Evolutionary conservation across 2,888 invertebrate species (phyloP).

Genomic region (Carterocephalus palaemon): DNA sequence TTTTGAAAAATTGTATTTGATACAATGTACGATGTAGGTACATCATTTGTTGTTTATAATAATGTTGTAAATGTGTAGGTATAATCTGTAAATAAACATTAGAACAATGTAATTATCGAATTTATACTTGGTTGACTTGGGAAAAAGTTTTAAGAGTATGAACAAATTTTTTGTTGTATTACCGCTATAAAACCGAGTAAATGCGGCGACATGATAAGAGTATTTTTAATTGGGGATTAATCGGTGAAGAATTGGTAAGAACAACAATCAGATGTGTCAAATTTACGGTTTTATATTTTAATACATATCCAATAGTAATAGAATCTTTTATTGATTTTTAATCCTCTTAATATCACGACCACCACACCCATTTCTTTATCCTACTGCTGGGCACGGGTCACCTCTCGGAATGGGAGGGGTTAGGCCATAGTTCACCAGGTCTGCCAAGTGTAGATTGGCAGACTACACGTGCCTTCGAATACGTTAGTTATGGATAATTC

Average conservation of each 20-base stretch:
- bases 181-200: constrained; percentile 5
- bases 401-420: too few species aligned
- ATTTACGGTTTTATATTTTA: constrained; percentile 57
- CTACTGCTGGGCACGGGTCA: too few species aligned
- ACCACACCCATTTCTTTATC: too few species aligned
- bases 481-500: too few species aligned
- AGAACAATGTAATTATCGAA: constrained; percentile 15
- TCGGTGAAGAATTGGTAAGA: too few species aligned
- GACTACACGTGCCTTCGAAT: too few species aligned
- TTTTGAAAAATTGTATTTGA: constrained; percentile 20
- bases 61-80: constrained; percentile 21
- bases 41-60: constrained; percentile 14
- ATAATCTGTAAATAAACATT: constrained; percentile 19
- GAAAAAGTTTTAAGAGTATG: constrained; percentile 26
- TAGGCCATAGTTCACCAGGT: too few species aligned
- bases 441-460: too few species aligned
- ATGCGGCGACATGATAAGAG: constrained; percentile 5
- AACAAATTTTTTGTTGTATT: constrained; percentile 28
- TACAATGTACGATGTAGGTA: constrained; percentile 12
- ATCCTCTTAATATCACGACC: background rate
- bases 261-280: constrained; percentile 46
- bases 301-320: constrained; percentile 49
- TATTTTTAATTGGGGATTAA: too few species aligned
- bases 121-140: constrained; percentile 17
- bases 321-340: constrained; percentile 1